phyloP scores from a whole-genome alignment of 2,888 invertebrate genomes.

The Dicroscelio sp. region DNA sequence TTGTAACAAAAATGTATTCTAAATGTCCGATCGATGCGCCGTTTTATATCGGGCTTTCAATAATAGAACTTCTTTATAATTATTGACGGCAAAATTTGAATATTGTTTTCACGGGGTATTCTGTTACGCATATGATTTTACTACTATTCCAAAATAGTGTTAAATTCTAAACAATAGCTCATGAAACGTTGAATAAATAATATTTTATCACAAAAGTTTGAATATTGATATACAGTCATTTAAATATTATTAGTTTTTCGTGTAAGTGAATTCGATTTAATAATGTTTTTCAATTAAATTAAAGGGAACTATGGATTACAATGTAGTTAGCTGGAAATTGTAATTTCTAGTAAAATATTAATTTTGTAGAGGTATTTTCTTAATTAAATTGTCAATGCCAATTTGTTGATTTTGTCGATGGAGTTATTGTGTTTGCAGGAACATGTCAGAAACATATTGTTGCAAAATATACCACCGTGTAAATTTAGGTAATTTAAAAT shows the following conservation, averaged over 20 bases:
- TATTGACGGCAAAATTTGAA: conserved; percentile 26
- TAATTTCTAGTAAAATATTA: neutral
- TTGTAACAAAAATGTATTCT: conserved; percentile 24
- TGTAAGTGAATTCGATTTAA: neutral
- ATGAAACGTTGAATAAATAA: neutral
- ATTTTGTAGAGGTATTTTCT: neutral
- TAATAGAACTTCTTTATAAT: conserved; percentile 29
- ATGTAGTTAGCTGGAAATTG: no score
- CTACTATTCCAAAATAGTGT: neutral
- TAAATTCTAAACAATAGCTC: neutral
- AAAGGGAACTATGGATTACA: neutral
- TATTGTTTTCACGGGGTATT: conserved; percentile 34
- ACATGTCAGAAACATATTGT: no score
- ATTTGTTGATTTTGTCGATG: no score
- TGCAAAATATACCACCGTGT: no score
- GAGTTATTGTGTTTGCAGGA: no score
- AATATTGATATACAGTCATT: neutral
- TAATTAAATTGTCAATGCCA: no score
- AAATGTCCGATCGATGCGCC: conserved; percentile 18
- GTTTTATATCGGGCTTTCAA: conserved; percentile 3
- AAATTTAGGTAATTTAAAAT: no score
- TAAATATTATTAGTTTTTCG: neutral
- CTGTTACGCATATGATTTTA: neutral
- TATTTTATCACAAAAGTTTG: neutral
- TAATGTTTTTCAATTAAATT: neutral